phyloP scores from a whole-genome alignment of 2,113 vertebrate genomes.

The Neopipo cinnamomea region DNA sequence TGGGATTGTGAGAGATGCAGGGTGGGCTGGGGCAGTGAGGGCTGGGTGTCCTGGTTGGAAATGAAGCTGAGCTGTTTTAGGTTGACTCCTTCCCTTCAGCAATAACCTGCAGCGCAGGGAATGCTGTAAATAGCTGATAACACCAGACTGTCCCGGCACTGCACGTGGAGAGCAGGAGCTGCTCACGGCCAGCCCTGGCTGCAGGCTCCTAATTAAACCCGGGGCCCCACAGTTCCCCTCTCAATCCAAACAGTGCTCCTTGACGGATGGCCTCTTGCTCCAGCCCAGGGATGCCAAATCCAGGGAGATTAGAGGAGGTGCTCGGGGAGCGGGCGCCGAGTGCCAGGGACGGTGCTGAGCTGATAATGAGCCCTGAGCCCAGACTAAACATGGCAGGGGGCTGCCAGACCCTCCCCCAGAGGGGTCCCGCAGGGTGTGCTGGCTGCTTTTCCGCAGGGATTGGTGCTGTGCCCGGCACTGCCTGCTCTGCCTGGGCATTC shows the following conservation, averaged over 20 bases:
- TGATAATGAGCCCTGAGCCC: neutral
- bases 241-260: neutral
- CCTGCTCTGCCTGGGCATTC: neutral
- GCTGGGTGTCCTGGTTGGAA: neutral
- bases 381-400: neutral
- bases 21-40: neutral
- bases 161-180: neutral
- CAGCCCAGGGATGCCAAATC: neutral
- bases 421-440: rapidly evolving
- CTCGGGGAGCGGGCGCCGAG: neutral
- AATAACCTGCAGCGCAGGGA: neutral
- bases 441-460: neutral
- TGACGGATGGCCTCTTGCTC: neutral
- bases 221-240: neutral
- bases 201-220: neutral
- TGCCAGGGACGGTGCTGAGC: neutral
- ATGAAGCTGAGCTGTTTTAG: neutral
- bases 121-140: neutral
- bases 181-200: neutral
- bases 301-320: neutral
- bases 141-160: neutral
- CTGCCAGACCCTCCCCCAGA: neutral
- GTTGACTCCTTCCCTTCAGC: neutral
- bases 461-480: neutral
- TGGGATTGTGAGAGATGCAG: neutral